These are phyloP conservation scores for Mactra quadrangularis DNA, from an alignment of 1,140 invertebrate species.

Conservation along the genomic window DNA sequence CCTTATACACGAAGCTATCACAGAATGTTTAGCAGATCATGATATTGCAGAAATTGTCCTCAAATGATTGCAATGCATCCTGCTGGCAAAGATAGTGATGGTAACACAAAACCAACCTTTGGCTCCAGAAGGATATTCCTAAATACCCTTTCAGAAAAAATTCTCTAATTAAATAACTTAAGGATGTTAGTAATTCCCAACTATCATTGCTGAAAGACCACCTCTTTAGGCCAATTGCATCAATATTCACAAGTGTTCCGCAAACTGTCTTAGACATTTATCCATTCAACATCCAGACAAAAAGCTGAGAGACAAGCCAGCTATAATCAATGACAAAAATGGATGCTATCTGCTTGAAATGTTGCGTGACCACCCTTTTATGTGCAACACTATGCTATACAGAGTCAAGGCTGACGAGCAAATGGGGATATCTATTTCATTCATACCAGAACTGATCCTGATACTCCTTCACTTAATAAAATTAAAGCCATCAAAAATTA, in stretches of 20 bases:
- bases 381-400: too few species aligned
- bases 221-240: slow-evolving; percentile 49
- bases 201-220: slow-evolving; percentile 58
- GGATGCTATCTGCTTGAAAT: slow-evolving; percentile 58
- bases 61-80: too few species aligned
- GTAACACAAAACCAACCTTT: slow-evolving; percentile 56
- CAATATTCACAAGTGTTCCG: slow-evolving; percentile 63
- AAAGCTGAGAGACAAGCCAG: neutral
- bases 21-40: neutral
- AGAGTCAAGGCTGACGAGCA: too few species aligned
- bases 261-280: slow-evolving; percentile 43
- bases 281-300: slow-evolving; percentile 28
- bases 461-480: too few species aligned
- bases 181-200: too few species aligned
- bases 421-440: too few species aligned
- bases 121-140: slow-evolving; percentile 56
- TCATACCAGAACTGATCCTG: too few species aligned
- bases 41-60: neutral
- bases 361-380: too few species aligned
- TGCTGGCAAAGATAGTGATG: slow-evolving; percentile 47
- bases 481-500: too few species aligned
- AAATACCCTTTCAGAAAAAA: slow-evolving; percentile 55
- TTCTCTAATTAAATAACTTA: too few species aligned
- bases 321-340: slow-evolving; percentile 51
- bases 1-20: neutral